Conservation (phyloP, 2,888 invertebrate genomes). For the Ceramica pisi region DNA sequence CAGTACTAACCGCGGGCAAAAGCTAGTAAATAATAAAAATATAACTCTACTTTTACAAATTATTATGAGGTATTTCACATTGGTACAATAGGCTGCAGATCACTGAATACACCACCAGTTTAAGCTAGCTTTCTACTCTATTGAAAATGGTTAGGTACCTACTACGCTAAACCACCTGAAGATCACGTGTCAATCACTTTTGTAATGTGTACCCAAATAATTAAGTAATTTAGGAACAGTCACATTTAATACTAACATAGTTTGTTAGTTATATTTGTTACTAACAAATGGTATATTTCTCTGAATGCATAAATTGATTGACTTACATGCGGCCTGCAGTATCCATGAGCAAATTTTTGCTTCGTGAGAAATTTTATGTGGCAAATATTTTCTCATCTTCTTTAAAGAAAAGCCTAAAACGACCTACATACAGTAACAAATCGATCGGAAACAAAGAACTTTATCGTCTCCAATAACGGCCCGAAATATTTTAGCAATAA, state of each 20-base stretch:
- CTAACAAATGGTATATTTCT: too few species aligned
- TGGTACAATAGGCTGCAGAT: too few species aligned
- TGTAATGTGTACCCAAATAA: too few species aligned
- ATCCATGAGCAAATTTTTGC: background rate
- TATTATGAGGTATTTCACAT: too few species aligned
- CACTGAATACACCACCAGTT: too few species aligned
- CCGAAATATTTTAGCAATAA: slow-evolving; percentile 37
- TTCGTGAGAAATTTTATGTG: background rate
- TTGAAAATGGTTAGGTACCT: background rate
- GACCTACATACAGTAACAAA: slow-evolving; percentile 14
- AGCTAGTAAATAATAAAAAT: too few species aligned
- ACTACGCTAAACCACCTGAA: background rate
- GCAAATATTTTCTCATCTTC: background rate
- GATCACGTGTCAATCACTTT: background rate
- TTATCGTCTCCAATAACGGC: slow-evolving; percentile 41
- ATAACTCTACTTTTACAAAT: too few species aligned
- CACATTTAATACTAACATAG: too few species aligned
- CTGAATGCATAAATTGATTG: too few species aligned
- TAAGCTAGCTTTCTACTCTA: background rate
- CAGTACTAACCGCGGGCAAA: too few species aligned
- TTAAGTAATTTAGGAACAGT: too few species aligned
- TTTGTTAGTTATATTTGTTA: too few species aligned
- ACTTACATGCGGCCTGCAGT: background rate
- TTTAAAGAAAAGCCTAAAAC: background rate
- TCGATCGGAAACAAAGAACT: slow-evolving; percentile 32